Conservation (phyloP, 2,113 vertebrate genomes). For the Casuarius casuarius region DNA sequence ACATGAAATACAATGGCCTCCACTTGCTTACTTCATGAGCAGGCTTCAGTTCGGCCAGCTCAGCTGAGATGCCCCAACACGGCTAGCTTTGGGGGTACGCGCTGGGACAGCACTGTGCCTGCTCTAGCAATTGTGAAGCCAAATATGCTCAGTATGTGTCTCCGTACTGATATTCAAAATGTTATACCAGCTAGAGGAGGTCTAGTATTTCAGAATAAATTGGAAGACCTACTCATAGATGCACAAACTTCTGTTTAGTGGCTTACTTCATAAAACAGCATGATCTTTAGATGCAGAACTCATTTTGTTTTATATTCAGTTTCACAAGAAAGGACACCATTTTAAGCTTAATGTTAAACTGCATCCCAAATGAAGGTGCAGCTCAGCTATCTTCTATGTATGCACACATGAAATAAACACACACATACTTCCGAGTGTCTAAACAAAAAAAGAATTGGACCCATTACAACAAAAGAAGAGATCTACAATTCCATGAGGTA, state of each 20-base stretch:
- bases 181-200: background rate
- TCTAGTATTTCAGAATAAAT: background rate
- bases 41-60: background rate
- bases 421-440: background rate
- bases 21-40: background rate
- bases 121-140: background rate
- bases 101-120: background rate
- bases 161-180: no score
- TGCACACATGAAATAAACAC: background rate
- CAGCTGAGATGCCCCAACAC: background rate
- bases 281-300: background rate
- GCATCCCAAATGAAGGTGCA: background rate
- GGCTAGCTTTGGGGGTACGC: background rate
- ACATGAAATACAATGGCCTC: background rate
- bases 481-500: background rate
- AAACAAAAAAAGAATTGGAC: rapidly evolving
- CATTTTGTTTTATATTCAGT: background rate
- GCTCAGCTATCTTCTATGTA: background rate
- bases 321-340: background rate
- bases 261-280: background rate
- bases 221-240: background rate
- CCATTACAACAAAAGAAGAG: background rate
- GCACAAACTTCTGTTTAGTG: background rate
- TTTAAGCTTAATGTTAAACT: background rate
- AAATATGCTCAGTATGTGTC: background rate